A percentile compares a stretch with the other conserved stretches of the same genome.
Evolutionary conservation across 2,113 vertebrate genomes (phyloP).

Genomic region (Elephantulus edwardii): DNA sequence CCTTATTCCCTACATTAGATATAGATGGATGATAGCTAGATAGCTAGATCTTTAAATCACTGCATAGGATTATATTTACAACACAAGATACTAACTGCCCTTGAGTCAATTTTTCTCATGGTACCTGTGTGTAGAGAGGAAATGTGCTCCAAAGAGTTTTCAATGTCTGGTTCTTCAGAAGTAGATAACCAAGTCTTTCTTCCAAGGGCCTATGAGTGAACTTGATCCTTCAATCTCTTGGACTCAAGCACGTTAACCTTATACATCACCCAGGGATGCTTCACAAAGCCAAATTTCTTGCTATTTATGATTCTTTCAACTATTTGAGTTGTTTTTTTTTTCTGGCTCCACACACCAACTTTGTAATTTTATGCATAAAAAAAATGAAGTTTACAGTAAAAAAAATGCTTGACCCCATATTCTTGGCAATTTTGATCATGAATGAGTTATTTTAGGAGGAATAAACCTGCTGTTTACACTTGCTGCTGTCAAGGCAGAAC

Average conservation of each 20-base stretch:
- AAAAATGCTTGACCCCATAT: neutral
- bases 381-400: neutral
- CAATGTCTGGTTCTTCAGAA: neutral
- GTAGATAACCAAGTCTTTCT: neutral
- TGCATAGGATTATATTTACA: neutral
- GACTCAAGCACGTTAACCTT: neutral
- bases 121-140: no score
- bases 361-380: neutral
- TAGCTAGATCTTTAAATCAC: neutral
- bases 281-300: neutral
- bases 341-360: neutral
- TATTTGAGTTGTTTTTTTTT: neutral
- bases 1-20: neutral
- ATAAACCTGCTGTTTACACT: no score
- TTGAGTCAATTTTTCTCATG: no score
- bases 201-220: neutral
- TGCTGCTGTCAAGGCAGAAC: no score
- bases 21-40: no score
- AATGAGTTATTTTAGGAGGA: neutral
- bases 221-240: neutral
- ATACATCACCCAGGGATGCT: neutral
- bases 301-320: neutral
- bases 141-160: neutral
- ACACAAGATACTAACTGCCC: no score
- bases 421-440: conserved; percentile 11